Percentiles rank a stretch among this genome's conserved stretches.
These are phyloP conservation scores for Meganola albula DNA, from an alignment of 2,888 invertebrate genomes.

Conservation along the genomic window DNA sequence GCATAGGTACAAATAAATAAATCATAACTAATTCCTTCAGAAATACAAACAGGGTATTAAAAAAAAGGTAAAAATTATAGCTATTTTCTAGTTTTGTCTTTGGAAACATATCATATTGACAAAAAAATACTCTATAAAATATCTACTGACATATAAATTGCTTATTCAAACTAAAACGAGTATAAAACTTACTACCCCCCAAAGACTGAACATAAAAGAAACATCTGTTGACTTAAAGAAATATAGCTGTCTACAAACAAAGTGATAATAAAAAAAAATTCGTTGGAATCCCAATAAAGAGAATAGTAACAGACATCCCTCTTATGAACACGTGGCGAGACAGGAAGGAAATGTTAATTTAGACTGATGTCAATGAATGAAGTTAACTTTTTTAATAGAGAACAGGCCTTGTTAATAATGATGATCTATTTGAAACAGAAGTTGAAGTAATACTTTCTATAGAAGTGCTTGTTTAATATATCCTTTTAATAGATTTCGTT, in stretches of 20 bases:
- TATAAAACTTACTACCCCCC: slow-evolving; percentile 1
- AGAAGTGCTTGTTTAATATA: slow-evolving; percentile 1
- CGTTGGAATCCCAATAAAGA: slow-evolving; percentile 32
- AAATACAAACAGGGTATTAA: no score
- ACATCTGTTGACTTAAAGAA: slow-evolving; percentile 15
- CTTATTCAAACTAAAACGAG: background rate
- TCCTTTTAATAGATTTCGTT: no score
- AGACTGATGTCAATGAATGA: slow-evolving; percentile 37
- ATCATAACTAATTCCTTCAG: no score
- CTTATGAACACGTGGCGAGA: slow-evolving; percentile 40
- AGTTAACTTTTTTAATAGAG: slow-evolving; percentile 17
- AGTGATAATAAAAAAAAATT: slow-evolving; percentile 22
- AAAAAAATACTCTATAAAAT: no score
- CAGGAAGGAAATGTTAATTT: slow-evolving; percentile 55
- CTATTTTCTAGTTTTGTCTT: no score
- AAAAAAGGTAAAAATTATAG: no score
- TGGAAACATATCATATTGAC: no score
- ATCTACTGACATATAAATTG: background rate
- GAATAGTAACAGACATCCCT: slow-evolving; percentile 27
- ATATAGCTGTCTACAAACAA: slow-evolving; percentile 12
- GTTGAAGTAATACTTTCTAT: background rate
- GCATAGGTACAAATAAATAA: no score
- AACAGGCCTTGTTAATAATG: slow-evolving; percentile 15
- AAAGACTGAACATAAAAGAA: slow-evolving; percentile 6
- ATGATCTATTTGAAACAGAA: slow-evolving; percentile 9